Evolutionary conservation across 2,113 vertebrate genomes (phyloP).

Genomic region (Nothocercus julius): DNA sequence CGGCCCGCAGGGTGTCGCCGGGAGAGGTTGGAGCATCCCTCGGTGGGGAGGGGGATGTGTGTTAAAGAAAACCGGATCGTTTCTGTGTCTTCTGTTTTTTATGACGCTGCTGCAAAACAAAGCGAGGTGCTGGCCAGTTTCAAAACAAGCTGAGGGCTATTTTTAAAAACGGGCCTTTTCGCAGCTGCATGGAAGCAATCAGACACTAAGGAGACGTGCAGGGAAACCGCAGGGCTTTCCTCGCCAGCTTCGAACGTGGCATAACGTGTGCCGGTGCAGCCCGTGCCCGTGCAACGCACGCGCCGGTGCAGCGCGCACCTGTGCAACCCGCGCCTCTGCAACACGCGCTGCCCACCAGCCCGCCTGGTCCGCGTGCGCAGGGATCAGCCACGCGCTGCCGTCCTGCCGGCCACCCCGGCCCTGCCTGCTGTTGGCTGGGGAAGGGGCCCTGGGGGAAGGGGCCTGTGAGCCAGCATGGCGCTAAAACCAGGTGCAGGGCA

Average conservation of each 20-base stretch:
- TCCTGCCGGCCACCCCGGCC: conserved; percentile 47
- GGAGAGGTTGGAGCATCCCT: background rate
- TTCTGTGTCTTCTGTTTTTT: background rate
- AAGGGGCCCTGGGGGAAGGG: too few species aligned
- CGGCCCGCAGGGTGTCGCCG: background rate
- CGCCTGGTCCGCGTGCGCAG: too few species aligned
- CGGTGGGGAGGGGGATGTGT: background rate
- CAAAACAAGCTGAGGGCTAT: conserved; percentile 47
- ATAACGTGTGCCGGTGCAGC: too few species aligned
- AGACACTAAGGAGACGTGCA: conserved; percentile 30
- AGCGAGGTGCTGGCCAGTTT: conserved; percentile 37
- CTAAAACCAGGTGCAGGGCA: background rate
- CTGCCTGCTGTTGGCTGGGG: conserved; percentile 23
- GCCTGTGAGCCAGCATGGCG: background rate
- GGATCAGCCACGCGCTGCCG: too few species aligned
- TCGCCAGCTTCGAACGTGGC: background rate
- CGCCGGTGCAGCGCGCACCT: too few species aligned
- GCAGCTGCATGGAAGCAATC: conserved; percentile 53
- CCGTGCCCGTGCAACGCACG: too few species aligned
- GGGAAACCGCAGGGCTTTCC: conserved; percentile 55
- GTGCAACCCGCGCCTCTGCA: too few species aligned
- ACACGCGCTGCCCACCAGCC: too few species aligned
- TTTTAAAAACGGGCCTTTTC: conserved; percentile 25
- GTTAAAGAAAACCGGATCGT: background rate
- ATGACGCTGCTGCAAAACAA: conserved; percentile 33